Evolutionary conservation across 2,113 vertebrate species (phyloP).

Genomic region (Ptilorrhoa leucosticta): DNA sequence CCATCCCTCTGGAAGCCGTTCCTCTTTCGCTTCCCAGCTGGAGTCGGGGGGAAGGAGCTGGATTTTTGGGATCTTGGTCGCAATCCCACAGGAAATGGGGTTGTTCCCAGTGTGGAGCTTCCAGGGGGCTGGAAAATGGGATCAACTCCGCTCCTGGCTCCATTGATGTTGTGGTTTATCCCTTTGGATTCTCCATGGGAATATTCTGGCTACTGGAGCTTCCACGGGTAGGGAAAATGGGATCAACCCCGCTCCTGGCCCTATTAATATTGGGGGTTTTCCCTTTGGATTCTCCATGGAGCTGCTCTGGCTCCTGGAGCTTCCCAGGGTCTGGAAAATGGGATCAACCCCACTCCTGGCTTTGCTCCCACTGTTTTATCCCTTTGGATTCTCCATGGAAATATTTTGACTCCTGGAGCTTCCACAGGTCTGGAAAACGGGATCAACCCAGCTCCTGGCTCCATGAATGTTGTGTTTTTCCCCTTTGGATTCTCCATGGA

Average conservation of each 20-base stretch:
- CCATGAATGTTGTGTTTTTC: no score
- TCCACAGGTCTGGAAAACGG: no score
- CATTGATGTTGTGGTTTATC: neutral
- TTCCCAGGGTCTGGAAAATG: no score
- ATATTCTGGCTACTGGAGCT: neutral
- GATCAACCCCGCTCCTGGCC: neutral
- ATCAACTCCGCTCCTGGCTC: rapidly evolving
- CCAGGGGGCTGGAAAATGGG: neutral
- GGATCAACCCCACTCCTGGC: no score
- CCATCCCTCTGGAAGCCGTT: neutral
- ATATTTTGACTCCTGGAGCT: no score
- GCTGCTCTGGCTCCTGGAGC: no score
- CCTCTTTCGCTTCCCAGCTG: neutral
- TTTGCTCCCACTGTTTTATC: no score
- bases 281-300: no score
- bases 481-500: no score
- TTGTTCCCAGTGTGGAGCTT: neutral
- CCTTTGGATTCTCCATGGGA: neutral
- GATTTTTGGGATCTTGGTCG: neutral
- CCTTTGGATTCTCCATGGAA: no score
- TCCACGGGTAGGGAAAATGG: neutral
- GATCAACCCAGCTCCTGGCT: no score
- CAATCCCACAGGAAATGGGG: neutral
- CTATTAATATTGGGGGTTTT: no score
- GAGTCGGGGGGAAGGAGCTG: neutral